Evolutionary conservation across 2,113 vertebrate species (phyloP).

Genomic region (Leucosticte australis): DNA sequence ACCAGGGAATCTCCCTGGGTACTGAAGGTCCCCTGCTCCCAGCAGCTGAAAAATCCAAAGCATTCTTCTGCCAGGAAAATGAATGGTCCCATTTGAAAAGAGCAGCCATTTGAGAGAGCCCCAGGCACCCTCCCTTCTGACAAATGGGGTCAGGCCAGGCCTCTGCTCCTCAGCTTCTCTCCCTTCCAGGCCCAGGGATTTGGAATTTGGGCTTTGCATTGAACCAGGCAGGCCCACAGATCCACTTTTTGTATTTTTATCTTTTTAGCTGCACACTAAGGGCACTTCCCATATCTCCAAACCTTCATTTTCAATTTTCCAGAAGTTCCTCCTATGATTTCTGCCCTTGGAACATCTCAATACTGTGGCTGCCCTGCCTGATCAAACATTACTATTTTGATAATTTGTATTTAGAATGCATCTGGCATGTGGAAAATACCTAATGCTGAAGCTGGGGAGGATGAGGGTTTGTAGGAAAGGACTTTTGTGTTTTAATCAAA

Average conservation of each 20-base stretch:
- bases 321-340: neutral
- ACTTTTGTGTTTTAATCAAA: neutral
- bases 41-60: slow-evolving; percentile 23
- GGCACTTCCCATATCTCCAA: neutral
- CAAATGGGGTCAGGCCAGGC: neutral
- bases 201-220: neutral
- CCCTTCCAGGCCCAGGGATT: neutral
- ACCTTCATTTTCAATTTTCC: neutral
- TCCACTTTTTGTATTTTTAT: neutral
- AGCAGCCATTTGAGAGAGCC: slow-evolving; percentile 37
- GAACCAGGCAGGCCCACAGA: neutral
- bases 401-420: neutral
- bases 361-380: fast-evolving
- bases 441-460: neutral
- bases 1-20: neutral
- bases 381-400: neutral
- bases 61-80: slow-evolving; percentile 55
- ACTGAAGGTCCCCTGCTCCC: neutral
- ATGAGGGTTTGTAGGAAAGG: neutral
- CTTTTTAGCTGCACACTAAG: neutral
- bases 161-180: neutral
- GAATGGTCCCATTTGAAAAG: slow-evolving; percentile 44
- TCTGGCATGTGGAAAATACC: neutral
- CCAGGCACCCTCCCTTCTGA: neutral
- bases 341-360: neutral